Conservation (phyloP, 1,140 invertebrate genomes). For the Solen grandis region DNA sequence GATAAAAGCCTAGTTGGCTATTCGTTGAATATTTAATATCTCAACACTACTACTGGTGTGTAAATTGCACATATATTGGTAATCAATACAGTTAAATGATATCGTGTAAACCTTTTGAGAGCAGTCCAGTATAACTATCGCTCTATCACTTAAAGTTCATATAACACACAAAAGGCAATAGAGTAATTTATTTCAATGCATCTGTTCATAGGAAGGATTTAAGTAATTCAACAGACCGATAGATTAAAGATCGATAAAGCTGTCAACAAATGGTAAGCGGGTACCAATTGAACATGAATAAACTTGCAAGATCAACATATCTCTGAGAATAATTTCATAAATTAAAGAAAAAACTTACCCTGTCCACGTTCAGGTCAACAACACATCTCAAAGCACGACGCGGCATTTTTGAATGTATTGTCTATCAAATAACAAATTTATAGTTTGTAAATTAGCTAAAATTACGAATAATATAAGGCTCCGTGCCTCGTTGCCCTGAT, state of each 20-base stretch:
- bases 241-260: background rate
- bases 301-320: slow-evolving; percentile 18
- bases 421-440: background rate
- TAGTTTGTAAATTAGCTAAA: background rate
- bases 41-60: too few relatives aligned
- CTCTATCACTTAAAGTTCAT: background rate
- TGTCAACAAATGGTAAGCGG: background rate
- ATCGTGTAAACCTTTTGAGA: too few relatives aligned
- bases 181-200: too few relatives aligned
- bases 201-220: too few relatives aligned
- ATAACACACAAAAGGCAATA: background rate
- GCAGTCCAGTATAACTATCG: background rate
- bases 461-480: slow-evolving; percentile 1
- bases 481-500: slow-evolving; percentile 41
- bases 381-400: slow-evolving; percentile 74
- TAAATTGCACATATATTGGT: too few relatives aligned
- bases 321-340: background rate
- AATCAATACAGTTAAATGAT: too few relatives aligned
- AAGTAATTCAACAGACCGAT: too few relatives aligned
- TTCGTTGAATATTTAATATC: too few relatives aligned
- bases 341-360: slow-evolving; percentile 66
- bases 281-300: slow-evolving; percentile 30
- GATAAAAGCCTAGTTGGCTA: too few relatives aligned
- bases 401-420: slow-evolving; percentile 66
- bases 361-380: slow-evolving; percentile 74